These are phyloP conservation scores for Eudemis profundana DNA, from an alignment of 2,888 invertebrate species.

Conservation along the genomic window DNA sequence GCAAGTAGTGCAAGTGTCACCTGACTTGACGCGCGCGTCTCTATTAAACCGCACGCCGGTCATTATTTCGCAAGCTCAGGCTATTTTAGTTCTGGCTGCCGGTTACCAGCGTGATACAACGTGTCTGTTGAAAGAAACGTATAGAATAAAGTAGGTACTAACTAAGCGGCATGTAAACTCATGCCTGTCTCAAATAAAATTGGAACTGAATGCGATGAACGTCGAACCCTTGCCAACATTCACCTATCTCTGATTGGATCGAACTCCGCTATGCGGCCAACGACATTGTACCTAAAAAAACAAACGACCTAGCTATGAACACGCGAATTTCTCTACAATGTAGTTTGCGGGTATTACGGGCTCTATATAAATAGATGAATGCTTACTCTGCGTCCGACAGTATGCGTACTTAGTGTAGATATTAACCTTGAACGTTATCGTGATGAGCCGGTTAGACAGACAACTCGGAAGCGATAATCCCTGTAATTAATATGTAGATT, in stretches of 20 bases:
- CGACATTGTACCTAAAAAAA: slow-evolving; percentile 36
- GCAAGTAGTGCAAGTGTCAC: slow-evolving; percentile 50
- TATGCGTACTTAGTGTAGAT: slow-evolving; percentile 47
- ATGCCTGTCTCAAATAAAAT: slow-evolving; percentile 60
- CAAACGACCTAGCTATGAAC: slow-evolving; percentile 8
- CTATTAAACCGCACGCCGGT: slow-evolving; percentile 53
- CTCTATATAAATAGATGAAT: slow-evolving; percentile 4
- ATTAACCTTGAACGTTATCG: slow-evolving; percentile 52
- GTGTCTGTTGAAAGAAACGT: slow-evolving; percentile 41
- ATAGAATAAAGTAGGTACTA: slow-evolving; percentile 39
- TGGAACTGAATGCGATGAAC: slow-evolving; percentile 63
- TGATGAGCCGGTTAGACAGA: slow-evolving; percentile 46
- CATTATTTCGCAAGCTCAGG: slow-evolving; percentile 68
- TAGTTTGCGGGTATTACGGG: slow-evolving; percentile 21
- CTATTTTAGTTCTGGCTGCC: slow-evolving; percentile 78
- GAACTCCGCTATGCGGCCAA: slow-evolving; percentile 43
- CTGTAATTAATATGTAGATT: slow-evolving; percentile 46
- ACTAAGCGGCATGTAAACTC: slow-evolving; percentile 37
- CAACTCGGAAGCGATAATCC: slow-evolving; percentile 56
- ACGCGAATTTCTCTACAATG: slow-evolving; percentile 26
- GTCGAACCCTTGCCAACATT: slow-evolving; percentile 65
- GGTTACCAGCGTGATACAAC: slow-evolving; percentile 50
- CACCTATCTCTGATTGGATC: slow-evolving; percentile 46
- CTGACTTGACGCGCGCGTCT: slow-evolving; percentile 55
- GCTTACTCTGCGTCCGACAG: neutral